Percentiles rank a stretch among this genome's conserved stretches.
phyloP scores from a whole-genome alignment of 2,888 invertebrate genomes.

The Opisthograptis luteolata region DNA sequence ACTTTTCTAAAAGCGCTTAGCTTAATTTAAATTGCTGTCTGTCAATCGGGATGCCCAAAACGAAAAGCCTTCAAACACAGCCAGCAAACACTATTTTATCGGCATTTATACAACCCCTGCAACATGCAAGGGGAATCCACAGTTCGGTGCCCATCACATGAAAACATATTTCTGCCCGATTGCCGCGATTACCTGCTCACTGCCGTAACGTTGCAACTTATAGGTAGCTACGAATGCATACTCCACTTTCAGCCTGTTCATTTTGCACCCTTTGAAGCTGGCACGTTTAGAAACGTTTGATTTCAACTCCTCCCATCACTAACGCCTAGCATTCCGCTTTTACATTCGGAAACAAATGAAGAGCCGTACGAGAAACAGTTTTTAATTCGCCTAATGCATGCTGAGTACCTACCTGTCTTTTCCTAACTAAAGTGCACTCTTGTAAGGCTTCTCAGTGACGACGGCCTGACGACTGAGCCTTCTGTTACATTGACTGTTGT shows the following conservation, averaged over 20 bases:
- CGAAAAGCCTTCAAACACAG: slow-evolving; percentile 1
- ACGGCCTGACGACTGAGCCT: slow-evolving; percentile 49
- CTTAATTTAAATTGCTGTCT: neutral
- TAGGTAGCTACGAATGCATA: slow-evolving; percentile 51
- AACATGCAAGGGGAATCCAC: slow-evolving; percentile 41
- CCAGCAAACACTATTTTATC: slow-evolving; percentile 9
- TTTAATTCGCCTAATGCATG: slow-evolving; percentile 83
- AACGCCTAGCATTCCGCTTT: slow-evolving; percentile 53
- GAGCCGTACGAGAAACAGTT: slow-evolving; percentile 66
- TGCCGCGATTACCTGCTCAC: slow-evolving; percentile 67
- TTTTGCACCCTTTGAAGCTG: slow-evolving; percentile 72
- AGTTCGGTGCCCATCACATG: slow-evolving; percentile 58
- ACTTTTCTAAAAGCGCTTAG: neutral
- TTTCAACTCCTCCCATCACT: slow-evolving; percentile 63
- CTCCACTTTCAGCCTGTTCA: slow-evolving; percentile 73
- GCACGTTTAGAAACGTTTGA: slow-evolving; percentile 73
- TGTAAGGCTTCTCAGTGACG: slow-evolving; percentile 62
- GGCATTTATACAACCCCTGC: slow-evolving; percentile 3
- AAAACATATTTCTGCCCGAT: slow-evolving; percentile 68
- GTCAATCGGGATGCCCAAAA: neutral
- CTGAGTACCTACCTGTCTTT: slow-evolving; percentile 68
- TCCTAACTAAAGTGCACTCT: slow-evolving; percentile 72
- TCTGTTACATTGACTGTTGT: slow-evolving; percentile 73
- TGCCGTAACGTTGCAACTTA: slow-evolving; percentile 53
- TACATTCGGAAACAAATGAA: slow-evolving; percentile 71